Evolutionary conservation across 2,888 invertebrate species (phyloP).

Genomic region (Phyllotreta cruciferae): DNA sequence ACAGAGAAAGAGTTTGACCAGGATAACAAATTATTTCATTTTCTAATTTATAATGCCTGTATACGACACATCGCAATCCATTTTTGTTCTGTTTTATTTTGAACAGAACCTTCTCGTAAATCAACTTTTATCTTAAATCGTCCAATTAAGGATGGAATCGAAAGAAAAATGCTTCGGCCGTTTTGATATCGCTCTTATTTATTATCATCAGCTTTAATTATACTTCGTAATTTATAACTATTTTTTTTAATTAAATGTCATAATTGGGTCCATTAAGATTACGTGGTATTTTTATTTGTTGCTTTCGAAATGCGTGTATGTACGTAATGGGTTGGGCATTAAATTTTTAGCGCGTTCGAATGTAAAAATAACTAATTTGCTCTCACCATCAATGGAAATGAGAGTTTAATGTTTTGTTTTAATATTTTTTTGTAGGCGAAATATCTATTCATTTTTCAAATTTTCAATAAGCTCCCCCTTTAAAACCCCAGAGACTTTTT

Average conservation of each 20-base stretch:
- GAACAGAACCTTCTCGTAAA: background rate
- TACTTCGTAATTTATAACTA: conserved; percentile 12
- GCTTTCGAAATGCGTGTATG: too few relatives aligned
- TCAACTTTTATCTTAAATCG: conserved; percentile 11
- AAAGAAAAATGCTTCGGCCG: conserved; percentile 7
- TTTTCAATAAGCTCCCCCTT: conserved; percentile 8
- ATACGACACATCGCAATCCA: background rate
- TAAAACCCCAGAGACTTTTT: conserved; percentile 13
- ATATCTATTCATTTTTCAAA: conserved; percentile 7
- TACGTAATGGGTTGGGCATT: too few relatives aligned
- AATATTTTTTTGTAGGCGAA: background rate
- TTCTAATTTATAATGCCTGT: background rate
- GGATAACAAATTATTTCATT: too few relatives aligned
- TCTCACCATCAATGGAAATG: too few relatives aligned
- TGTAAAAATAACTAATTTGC: too few relatives aligned
- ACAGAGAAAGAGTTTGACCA: background rate
- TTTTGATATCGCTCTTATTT: conserved; percentile 19
- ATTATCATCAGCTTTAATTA: conserved; percentile 14
- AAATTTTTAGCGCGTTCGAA: too few relatives aligned
- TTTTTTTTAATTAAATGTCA: conserved; percentile 10
- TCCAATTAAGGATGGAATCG: conserved; percentile 7
- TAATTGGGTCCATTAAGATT: conserved; percentile 13
- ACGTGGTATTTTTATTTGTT: background rate
- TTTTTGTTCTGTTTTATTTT: conserved; percentile 5
- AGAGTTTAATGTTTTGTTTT: background rate